Conservation (phyloP, 1,140 invertebrate species). For the Drosophila leontia region DNA sequence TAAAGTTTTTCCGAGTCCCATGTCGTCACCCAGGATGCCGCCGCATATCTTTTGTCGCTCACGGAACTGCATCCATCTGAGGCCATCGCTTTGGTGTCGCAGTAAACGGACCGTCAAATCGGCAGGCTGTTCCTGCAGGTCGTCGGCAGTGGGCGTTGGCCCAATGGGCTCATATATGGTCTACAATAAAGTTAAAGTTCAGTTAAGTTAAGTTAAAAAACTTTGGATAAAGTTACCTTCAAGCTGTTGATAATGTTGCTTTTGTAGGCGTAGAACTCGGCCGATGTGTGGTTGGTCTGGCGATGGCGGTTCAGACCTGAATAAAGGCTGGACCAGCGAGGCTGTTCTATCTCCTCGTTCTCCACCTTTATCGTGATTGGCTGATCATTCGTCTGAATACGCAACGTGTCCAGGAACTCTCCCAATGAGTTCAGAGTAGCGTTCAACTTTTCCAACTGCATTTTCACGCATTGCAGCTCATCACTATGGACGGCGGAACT, state of each 20-base stretch:
- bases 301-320: conserved; percentile 45
- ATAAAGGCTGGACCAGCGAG: conserved; percentile 36
- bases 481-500: not conserved
- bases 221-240: conserved; percentile 18
- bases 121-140: conserved; percentile 32
- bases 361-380: not conserved
- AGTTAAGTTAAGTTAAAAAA: too few relatives aligned
- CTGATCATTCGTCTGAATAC: conserved; percentile 9
- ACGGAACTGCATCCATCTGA: conserved; percentile 94
- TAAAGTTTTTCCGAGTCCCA: conserved; percentile 90
- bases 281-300: not conserved
- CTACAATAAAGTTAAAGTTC: conserved; percentile 30
- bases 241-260: conserved; percentile 47
- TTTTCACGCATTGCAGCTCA: not conserved
- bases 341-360: conserved; percentile 4
- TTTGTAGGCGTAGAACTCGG: conserved; percentile 50
- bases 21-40: conserved; percentile 65
- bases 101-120: conserved; percentile 33
- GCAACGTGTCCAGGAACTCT: conserved; percentile 33
- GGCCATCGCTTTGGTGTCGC: conserved; percentile 75
- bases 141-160: not conserved
- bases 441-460: conserved; percentile 7
- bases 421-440: conserved; percentile 5
- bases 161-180: conserved; percentile 36
- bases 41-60: conserved; percentile 87